These are phyloP conservation scores for Megaceryle maxima DNA, from an alignment of 2,113 vertebrate genomes.

Conservation along the genomic window DNA sequence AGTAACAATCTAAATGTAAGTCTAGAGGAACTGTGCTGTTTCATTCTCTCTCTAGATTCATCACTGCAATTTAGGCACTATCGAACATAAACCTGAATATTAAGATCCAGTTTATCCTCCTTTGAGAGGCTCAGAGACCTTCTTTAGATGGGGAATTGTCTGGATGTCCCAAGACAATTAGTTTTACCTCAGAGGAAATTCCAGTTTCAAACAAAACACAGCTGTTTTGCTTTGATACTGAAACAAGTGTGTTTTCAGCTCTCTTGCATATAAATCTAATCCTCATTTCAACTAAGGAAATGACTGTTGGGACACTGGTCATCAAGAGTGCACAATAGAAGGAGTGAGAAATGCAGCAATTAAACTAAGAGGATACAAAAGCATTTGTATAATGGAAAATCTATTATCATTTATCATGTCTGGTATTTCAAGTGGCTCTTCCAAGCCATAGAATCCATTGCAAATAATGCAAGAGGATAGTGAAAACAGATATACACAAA, in stretches of 20 bases:
- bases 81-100: not conserved
- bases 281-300: slow-evolving; percentile 40
- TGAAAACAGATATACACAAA: not conserved
- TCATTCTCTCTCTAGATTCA: not conserved
- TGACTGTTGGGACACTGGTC: slow-evolving; percentile 29
- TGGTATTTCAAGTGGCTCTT: slow-evolving; percentile 22
- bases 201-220: not conserved
- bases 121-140: not conserved
- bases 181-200: slow-evolving; percentile 4
- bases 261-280: not conserved
- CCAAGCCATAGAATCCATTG: not conserved
- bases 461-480: slow-evolving; percentile 13
- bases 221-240: slow-evolving; percentile 1
- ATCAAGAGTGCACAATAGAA: not conserved
- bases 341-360: slow-evolving; percentile 42
- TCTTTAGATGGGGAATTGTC: not conserved
- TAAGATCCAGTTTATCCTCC: not conserved
- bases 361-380: slow-evolving; percentile 55
- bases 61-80: not conserved
- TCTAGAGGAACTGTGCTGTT: not conserved
- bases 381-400: slow-evolving; percentile 39
- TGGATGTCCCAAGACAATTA: not conserved
- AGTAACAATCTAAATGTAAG: not conserved
- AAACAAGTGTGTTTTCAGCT: not conserved
- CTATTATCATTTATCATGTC: slow-evolving; percentile 50